phyloP scores from a whole-genome alignment of 2,113 vertebrate genomes.

The Neogale vison region DNA sequence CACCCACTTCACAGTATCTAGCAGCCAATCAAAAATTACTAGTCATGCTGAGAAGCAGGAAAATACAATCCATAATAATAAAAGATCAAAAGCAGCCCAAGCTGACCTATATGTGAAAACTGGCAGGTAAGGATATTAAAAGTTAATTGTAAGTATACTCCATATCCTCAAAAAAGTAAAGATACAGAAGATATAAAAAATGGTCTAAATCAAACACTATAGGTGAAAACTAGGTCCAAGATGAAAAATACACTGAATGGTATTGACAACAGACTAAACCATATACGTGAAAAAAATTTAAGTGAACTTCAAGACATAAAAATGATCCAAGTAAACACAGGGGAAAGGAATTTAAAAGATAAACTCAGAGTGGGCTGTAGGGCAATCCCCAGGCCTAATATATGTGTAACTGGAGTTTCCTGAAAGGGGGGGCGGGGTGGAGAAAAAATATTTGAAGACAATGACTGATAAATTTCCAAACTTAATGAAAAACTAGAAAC shows the following conservation, averaged over 20 bases:
- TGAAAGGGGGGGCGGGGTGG: not conserved
- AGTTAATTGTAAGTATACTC: not conserved
- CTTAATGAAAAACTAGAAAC: not conserved
- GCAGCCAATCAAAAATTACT: not conserved
- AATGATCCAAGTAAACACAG: not conserved
- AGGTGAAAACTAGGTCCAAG: not conserved
- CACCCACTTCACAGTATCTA: not conserved
- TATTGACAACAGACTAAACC: not conserved
- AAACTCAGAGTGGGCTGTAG: not conserved
- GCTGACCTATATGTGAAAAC: not conserved
- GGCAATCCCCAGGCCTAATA: not conserved
- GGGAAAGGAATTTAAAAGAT: not conserved
- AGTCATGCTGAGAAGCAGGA: not conserved
- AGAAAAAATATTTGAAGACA: not conserved
- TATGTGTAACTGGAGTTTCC: not conserved
- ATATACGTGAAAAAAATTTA: not conserved
- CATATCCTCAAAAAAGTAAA: not conserved
- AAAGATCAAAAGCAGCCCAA: slow-evolving; percentile 10
- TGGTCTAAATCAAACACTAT: not conserved
- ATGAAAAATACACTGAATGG: not conserved
- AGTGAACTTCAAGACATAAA: not conserved
- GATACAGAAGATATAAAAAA: not conserved
- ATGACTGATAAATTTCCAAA: not conserved
- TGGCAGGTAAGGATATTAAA: not conserved
- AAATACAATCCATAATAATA: not conserved